These are phyloP conservation scores for Galaxea fascicularis DNA, from an alignment of 92 coral and sea anemone genomes.

Conservation along the genomic window DNA sequence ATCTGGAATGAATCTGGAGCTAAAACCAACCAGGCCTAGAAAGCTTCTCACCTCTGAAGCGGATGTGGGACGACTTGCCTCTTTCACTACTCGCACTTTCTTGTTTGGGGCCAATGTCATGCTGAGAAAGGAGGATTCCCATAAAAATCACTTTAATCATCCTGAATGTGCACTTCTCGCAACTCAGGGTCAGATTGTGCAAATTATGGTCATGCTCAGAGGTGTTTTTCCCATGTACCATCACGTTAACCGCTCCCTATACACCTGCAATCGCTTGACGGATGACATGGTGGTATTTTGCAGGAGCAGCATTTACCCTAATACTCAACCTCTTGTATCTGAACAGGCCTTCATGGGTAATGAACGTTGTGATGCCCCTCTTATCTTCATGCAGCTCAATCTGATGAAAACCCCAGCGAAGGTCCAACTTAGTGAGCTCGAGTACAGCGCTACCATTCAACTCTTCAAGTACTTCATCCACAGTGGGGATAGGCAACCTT, in stretches of 20 bases:
- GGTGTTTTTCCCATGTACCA: constrained; percentile 51
- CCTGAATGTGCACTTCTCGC: constrained; percentile 60
- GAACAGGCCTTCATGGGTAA: constrained; percentile 51
- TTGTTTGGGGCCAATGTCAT: constrained; percentile 71
- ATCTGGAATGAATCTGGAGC: constrained; percentile 68
- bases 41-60: constrained; percentile 67
- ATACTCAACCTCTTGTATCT: constrained; percentile 47
- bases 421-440: constrained; percentile 55
- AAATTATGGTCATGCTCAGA: constrained; percentile 61
- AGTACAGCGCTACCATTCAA: constrained; percentile 39
- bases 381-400: constrained; percentile 46
- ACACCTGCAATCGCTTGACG: constrained; percentile 52
- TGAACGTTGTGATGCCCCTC: constrained; percentile 61
- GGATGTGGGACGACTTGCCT: constrained; percentile 49
- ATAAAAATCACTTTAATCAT: constrained; percentile 66
- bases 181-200: constrained; percentile 55
- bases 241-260: constrained; percentile 39
- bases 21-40: constrained; percentile 59
- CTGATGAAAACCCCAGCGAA: constrained; percentile 63
- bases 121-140: constrained; percentile 60
- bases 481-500: constrained; percentile 24
- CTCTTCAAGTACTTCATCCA: constrained; percentile 25
- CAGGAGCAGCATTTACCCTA: constrained; percentile 57
- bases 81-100: constrained; percentile 63
- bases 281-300: constrained; percentile 63